Base-by-base conservation (phyloP, 1,140 invertebrate species). In the Conus ventricosus region DNA sequence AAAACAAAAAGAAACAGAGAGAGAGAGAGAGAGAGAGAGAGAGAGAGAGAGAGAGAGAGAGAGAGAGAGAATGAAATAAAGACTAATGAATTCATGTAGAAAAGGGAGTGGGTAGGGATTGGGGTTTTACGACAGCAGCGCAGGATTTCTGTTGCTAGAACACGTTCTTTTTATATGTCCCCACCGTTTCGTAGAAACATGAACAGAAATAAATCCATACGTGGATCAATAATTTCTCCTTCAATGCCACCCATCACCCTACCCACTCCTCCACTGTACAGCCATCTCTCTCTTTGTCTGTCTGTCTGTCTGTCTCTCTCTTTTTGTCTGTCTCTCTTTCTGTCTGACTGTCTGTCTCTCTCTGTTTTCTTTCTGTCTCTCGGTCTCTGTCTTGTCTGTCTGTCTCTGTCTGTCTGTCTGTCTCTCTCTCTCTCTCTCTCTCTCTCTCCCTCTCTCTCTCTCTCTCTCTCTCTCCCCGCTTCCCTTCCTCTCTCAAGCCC, bases 371-470 rank as follows among this genome's bases (percentile, higher is more conserved):
- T 6, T 51, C 54, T 51, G 6, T 82, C 15, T 20, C 54, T n/a
- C n/a, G n/a, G n/a, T n/a, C n/a, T 82, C 80, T 55, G 8, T 51
- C 25, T n/a, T 55, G 6, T 82, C 39, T 55, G 2, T 55, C 81
- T n/a, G 7, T 83, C 81, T 82, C 80, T 55, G 8, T 51, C 25
- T 55, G 6, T 82, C 39, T 55, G 2, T 55, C 81, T n/a, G 7
- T 83, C 81, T n/a, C 55, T 55, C 54, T 51, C 81, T 83, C 53
- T 83, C n/a, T 60, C 81, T 83, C 81, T 83, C 55, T 83, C 81
- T 23, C 39, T 25, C 25, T 15, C 23, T 54, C 23, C 7, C 81
- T 83, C 23, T 83, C 53, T 60, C 81, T 84, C 82, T 82, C 51
- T 53, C 51, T 53, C 81, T 17, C 54, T 53, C 51, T 53, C 27